A percentile compares a stretch with the other conserved stretches of the same genome.
phyloP scores from a whole-genome alignment of 2,888 invertebrate genomes.

The Coenonympha glycerion region DNA sequence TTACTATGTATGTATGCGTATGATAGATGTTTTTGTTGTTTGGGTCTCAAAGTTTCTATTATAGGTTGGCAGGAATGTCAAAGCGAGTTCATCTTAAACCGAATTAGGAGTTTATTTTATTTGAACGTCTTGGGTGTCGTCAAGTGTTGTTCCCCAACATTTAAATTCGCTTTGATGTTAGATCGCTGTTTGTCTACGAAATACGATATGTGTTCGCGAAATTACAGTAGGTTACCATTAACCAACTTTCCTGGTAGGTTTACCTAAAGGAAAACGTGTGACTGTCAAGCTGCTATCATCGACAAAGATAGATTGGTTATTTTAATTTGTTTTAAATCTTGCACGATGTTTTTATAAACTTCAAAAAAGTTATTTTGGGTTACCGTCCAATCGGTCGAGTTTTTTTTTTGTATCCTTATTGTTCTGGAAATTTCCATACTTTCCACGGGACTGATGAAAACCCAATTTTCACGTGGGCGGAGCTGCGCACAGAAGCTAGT shows the following conservation, averaged over 20 bases:
- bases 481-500: too few relatives aligned
- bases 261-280: slow-evolving; percentile 24
- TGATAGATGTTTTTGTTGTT: background rate
- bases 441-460: too few relatives aligned
- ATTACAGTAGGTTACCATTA: slow-evolving; percentile 25
- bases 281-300: slow-evolving; percentile 12
- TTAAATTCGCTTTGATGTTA: slow-evolving; percentile 63
- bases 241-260: slow-evolving; percentile 22
- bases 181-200: slow-evolving; percentile 28
- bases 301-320: background rate
- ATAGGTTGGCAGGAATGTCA: background rate
- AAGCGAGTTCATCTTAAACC: slow-evolving; percentile 22
- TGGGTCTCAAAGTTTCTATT: background rate
- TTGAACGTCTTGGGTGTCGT: slow-evolving; percentile 36
- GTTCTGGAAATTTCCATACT: too few relatives aligned
- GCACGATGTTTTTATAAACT: background rate
- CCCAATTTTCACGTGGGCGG: too few relatives aligned
- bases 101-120: slow-evolving; percentile 42
- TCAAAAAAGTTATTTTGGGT: background rate
- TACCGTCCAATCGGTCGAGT: background rate
- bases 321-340: background rate
- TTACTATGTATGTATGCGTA: background rate
- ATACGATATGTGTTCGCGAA: slow-evolving; percentile 29
- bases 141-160: slow-evolving; percentile 53
- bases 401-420: too few relatives aligned